Conservation (phyloP, 2,888 invertebrate genomes). For the Eurytoma adleriae region DNA sequence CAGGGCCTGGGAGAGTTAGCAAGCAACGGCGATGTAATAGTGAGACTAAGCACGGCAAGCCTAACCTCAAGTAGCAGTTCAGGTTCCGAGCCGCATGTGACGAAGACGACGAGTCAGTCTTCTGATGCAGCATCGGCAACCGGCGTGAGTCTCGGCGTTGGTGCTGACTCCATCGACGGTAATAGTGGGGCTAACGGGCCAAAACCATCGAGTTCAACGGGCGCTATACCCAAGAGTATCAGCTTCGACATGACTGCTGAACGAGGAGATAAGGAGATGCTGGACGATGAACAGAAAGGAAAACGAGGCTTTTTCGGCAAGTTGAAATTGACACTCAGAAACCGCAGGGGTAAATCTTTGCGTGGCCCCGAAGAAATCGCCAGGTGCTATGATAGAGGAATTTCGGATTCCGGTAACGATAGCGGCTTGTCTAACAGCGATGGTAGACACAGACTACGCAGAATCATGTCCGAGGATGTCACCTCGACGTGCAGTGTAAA, state of each 20-base stretch:
- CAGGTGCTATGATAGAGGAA: constrained; percentile 71
- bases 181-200: constrained; percentile 48
- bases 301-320: constrained; percentile 85
- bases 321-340: constrained; percentile 83
- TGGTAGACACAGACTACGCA: constrained; percentile 69
- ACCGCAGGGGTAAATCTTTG: constrained; percentile 79
- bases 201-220: constrained; percentile 82
- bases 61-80: constrained; percentile 78
- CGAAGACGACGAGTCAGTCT: constrained; percentile 10
- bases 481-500: constrained; percentile 66
- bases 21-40: constrained; percentile 69
- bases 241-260: constrained; percentile 94
- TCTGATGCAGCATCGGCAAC: background rate
- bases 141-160: constrained; percentile 13
- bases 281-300: constrained; percentile 79
- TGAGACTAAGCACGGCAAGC: constrained; percentile 79
- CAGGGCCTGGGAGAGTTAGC: constrained; percentile 48
- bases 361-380: constrained; percentile 74
- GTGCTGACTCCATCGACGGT: background rate
- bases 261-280: constrained; percentile 82
- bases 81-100: constrained; percentile 74
- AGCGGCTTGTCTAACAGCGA: constrained; percentile 61
- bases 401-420: constrained; percentile 46
- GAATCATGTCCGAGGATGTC: constrained; percentile 75
- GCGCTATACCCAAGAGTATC: constrained; percentile 94